Conservation (phyloP, 2,797 vertebrate genomes). For the Synanceia verrucosa region DNA sequence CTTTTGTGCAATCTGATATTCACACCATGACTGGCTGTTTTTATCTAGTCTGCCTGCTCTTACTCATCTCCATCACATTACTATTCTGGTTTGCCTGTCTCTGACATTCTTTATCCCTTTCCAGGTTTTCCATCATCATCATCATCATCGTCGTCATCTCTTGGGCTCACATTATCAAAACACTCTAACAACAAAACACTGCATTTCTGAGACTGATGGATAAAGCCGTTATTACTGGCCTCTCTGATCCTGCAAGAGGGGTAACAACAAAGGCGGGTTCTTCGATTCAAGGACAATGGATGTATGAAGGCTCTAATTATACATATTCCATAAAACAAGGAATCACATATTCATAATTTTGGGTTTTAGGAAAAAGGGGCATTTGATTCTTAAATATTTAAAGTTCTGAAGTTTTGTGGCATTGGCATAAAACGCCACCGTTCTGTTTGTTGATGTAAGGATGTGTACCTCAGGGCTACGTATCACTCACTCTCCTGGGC, state of each 20-base stretch:
- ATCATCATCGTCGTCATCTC: slow-evolving; percentile 31
- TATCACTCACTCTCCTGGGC: slow-evolving; percentile 50
- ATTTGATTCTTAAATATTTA: slow-evolving; percentile 57
- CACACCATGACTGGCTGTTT: slow-evolving; percentile 16
- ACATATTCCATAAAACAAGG: slow-evolving; percentile 66
- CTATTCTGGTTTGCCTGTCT: slow-evolving; percentile 11
- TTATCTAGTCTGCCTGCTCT: slow-evolving; percentile 22
- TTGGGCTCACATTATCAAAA: slow-evolving; percentile 63
- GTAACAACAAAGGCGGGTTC: slow-evolving; percentile 67
- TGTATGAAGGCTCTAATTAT: slow-evolving; percentile 52
- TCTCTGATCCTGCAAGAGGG: slow-evolving; percentile 76
- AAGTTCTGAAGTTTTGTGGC: slow-evolving; percentile 40
- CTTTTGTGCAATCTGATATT: slow-evolving; percentile 51
- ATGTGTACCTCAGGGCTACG: slow-evolving; percentile 58
- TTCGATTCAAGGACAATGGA: slow-evolving; percentile 55
- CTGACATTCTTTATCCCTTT: slow-evolving; percentile 59
- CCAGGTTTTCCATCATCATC: slow-evolving; percentile 26
- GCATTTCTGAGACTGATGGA: slow-evolving; percentile 63
- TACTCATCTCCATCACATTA: slow-evolving; percentile 26
- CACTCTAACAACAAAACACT: slow-evolving; percentile 62
- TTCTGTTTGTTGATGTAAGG: slow-evolving; percentile 40
- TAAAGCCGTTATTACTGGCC: slow-evolving; percentile 69
- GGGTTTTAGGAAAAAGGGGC: slow-evolving; percentile 53
- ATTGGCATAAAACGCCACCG: slow-evolving; percentile 41
- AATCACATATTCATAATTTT: slow-evolving; percentile 53